These are phyloP conservation scores for Rhinoptilus africanus DNA, from an alignment of 2,113 vertebrate genomes.

Conservation along the genomic window DNA sequence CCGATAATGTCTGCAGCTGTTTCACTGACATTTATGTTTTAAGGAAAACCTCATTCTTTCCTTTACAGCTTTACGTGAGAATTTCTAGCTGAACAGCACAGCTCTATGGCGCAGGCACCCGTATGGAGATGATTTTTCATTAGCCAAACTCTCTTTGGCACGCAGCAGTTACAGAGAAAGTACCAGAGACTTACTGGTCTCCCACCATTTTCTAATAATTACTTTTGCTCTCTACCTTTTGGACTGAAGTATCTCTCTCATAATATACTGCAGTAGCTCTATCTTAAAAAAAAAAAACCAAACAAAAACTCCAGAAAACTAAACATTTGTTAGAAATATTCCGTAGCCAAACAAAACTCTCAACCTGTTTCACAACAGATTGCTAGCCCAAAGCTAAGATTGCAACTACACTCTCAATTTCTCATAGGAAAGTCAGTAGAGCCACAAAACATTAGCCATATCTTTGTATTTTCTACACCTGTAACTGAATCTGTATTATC, in stretches of 20 bases:
- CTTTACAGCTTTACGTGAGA: neutral
- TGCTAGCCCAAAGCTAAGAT: neutral
- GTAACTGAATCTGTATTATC: neutral
- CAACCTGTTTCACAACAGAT: neutral
- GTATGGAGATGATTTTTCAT: accelerated
- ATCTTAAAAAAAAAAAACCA: neutral
- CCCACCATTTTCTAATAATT: neutral
- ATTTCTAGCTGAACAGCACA: neutral
- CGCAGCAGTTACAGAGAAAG: neutral
- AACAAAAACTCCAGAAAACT: neutral
- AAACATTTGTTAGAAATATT: neutral
- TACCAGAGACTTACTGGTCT: neutral
- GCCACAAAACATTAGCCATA: neutral
- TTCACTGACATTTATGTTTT: neutral
- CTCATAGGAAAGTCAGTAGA: neutral
- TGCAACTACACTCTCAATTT: neutral
- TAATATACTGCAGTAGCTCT: neutral
- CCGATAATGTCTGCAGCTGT: neutral
- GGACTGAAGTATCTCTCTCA: neutral
- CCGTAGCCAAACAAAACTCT: neutral
- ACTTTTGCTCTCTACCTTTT: neutral
- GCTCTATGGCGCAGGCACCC: neutral
- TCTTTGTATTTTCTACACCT: neutral
- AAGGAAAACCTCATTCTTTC: neutral
- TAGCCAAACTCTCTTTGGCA: neutral